Percentiles rank a stretch among this genome's conserved stretches.
Conservation (phyloP, 2,888 invertebrate species). For the Drosophila crucigera region DNA sequence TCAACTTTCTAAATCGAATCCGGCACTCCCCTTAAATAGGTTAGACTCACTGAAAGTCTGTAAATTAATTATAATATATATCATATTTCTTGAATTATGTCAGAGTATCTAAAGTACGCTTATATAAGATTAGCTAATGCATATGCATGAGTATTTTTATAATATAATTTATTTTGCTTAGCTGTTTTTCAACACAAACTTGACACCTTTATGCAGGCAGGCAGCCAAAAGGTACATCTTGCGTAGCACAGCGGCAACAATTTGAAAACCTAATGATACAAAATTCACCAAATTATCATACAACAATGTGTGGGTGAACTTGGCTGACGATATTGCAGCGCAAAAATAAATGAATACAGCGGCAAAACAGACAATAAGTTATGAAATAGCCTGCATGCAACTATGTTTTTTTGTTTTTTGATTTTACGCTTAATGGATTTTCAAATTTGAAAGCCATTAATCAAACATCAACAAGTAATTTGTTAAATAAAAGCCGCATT, state of each 20-base stretch:
- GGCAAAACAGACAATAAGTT: conserved; percentile 26
- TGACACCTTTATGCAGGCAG: conserved; percentile 54
- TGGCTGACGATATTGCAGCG: conserved; percentile 14
- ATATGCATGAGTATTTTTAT: conserved; percentile 37
- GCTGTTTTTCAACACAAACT: conserved; percentile 31
- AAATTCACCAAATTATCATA: conserved; percentile 45
- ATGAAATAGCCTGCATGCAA: conserved; percentile 60
- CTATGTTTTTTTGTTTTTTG: conserved; percentile 36
- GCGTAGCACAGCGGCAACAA: conserved; percentile 59
- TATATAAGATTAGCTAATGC: conserved; percentile 34
- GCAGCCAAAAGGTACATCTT: conserved; percentile 31
- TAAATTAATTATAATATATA: not conserved
- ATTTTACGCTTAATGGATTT: conserved; percentile 65
- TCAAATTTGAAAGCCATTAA: conserved; percentile 44
- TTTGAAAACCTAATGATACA: conserved; percentile 41
- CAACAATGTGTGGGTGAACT: conserved; percentile 38
- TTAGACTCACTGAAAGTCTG: not conserved
- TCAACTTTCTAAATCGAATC: not conserved
- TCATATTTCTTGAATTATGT: conserved; percentile 3
- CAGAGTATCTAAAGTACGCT: conserved; percentile 22
- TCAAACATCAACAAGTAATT: conserved; percentile 46
- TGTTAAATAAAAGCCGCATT: conserved; percentile 28
- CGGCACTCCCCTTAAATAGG: not conserved
- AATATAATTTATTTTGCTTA: conserved; percentile 1
- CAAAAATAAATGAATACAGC: conserved; percentile 14